Evolutionary conservation across 2,888 invertebrate genomes (phyloP).

Genomic region (Endotricha flammealis): DNA sequence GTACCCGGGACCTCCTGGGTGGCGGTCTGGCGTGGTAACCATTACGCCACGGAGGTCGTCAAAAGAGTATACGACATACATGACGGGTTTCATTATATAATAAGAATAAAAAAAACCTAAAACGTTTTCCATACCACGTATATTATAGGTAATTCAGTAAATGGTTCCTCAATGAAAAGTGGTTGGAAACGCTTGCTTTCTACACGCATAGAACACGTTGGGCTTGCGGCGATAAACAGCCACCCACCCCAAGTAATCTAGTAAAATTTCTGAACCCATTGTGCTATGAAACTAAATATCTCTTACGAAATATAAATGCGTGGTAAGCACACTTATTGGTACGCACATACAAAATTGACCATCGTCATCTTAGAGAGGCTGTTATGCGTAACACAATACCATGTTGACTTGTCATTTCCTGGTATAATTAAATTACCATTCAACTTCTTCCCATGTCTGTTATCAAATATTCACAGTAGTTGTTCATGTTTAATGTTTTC

Average conservation of each 20-base stretch:
- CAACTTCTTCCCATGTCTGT: too few relatives aligned
- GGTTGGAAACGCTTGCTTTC: constrained; percentile 18
- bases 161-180: constrained; percentile 32
- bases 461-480: too few relatives aligned
- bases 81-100: too few relatives aligned
- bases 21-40: too few relatives aligned
- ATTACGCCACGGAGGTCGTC: too few relatives aligned
- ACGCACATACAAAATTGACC: constrained; percentile 11
- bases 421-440: too few relatives aligned
- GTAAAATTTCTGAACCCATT: not conserved
- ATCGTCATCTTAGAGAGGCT: constrained; percentile 5
- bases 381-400: constrained; percentile 1
- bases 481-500: too few relatives aligned
- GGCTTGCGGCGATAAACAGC: not conserved
- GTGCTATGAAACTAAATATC: constrained; percentile 6
- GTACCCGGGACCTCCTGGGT: too few relatives aligned
- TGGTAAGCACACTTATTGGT: constrained; percentile 11
- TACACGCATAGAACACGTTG: constrained; percentile 13
- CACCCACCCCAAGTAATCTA: constrained; percentile 1
- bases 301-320: constrained; percentile 11
- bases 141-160: constrained; percentile 41
- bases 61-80: too few relatives aligned
- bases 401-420: constrained; percentile 8
- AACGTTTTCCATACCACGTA: constrained; percentile 36
- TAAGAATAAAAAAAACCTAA: too few relatives aligned